Base-by-base conservation (phyloP, 2,113 vertebrate genomes). In the Dasyprocta punctata region DNA sequence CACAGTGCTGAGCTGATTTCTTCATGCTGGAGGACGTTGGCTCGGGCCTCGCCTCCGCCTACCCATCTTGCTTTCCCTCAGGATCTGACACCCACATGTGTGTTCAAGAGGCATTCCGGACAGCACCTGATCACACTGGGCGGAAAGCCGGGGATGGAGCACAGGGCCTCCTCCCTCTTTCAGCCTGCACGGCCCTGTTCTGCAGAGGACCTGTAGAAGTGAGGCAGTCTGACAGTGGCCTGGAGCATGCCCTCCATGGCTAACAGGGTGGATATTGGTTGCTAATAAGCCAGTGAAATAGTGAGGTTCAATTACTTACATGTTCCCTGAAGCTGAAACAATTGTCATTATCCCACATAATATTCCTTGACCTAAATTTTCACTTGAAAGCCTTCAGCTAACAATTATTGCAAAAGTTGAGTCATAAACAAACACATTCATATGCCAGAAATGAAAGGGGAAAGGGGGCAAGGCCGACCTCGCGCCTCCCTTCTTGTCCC, bases 341-440 rank as follows among this genome's bases (percentile, higher is more conserved):
- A 96, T 98, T 96, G 98, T 97, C 95, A 94, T 98, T 98, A 98
- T 97, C 97, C 97, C 97, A 77, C 96, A 71, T 97, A 95, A 98
- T 94, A 97, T 94, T 94, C 93, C 96, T 90, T 98, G 98, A 98
- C 98, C 98, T 99, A 99, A 98, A 98, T 99, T 98, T 98, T 98
- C 87, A 98, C 98, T 98, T 98, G 98, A 98, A 99, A 98, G 97
- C 96, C 97, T 99, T 98, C 97, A 98, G 98, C 97, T 98, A 98
- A 98, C 98, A 98, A 99, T 98, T 98, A 98, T 95, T 97, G 98
- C 98, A 97, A 98, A 96, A 98, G 98, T 89, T 12, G 20, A 96
- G 98, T 98, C 98, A 98, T 98, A 98, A 99, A 98, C 97, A 98
- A 99, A 98, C 96, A 96, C 96, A 94, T 98, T 98, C n/a, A 44